Percentiles rank a stretch among this genome's conserved stretches.
These are phyloP conservation scores for Drosophila recens DNA, from an alignment of 2,888 invertebrate genomes.

Conservation along the genomic window DNA sequence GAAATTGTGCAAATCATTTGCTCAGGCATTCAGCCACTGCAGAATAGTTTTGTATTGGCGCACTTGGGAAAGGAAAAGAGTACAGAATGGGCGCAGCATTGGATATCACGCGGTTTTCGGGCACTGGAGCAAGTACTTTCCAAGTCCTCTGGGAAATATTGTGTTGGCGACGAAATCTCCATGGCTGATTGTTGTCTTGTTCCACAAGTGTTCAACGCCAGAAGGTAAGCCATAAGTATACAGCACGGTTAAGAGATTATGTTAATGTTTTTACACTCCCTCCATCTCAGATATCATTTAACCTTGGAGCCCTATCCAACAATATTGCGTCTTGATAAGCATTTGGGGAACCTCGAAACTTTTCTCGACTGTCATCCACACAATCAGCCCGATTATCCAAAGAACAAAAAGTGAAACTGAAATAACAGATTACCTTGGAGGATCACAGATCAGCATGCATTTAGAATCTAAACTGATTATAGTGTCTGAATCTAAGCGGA, in stretches of 20 bases:
- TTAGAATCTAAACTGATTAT: neutral
- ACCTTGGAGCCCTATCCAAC: slow-evolving; percentile 95
- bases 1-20: slow-evolving; percentile 96
- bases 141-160: slow-evolving; percentile 94
- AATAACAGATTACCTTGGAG: neutral
- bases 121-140: slow-evolving; percentile 95
- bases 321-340: slow-evolving; percentile 93
- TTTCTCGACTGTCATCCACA: slow-evolving; percentile 96
- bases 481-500: too few relatives aligned
- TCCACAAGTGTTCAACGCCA: slow-evolving; percentile 97
- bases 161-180: slow-evolving; percentile 96
- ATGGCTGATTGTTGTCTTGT: slow-evolving; percentile 97
- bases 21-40: slow-evolving; percentile 97
- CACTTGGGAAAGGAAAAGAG: slow-evolving; percentile 94
- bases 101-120: slow-evolving; percentile 94
- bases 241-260: neutral
- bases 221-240: slow-evolving; percentile 81
- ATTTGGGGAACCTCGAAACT: slow-evolving; percentile 93
- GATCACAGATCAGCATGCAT: neutral
- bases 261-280: too few relatives aligned
- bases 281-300: slow-evolving; percentile 91
- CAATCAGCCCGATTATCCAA: slow-evolving; percentile 97
- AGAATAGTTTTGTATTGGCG: slow-evolving; percentile 94
- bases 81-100: slow-evolving; percentile 96
- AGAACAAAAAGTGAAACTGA: slow-evolving; percentile 87